Evolutionary conservation across 1,140 invertebrate genomes (phyloP).

Genomic region (Eupristina koningsbergeri): DNA sequence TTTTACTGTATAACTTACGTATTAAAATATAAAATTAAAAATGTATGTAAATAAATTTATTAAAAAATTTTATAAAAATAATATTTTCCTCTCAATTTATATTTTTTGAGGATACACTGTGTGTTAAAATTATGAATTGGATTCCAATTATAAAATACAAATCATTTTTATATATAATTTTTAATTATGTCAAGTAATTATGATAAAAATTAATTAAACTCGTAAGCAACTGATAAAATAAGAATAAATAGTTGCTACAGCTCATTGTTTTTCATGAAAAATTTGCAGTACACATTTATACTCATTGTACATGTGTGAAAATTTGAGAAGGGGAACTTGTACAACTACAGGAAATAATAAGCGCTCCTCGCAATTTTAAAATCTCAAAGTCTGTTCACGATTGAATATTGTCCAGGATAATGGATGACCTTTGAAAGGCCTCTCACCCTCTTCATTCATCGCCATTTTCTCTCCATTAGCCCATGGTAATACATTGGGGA

Average conservation of each 20-base stretch:
- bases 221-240: not conserved
- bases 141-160: too few species aligned
- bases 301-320: not conserved
- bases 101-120: too few species aligned
- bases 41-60: too few species aligned
- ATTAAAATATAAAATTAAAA: too few species aligned
- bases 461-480: constrained; percentile 60
- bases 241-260: not conserved
- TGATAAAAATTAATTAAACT: not conserved
- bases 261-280: not conserved
- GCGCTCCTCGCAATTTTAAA: constrained; percentile 15
- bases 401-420: constrained; percentile 52
- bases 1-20: too few species aligned
- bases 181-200: too few species aligned
- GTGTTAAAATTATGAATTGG: too few species aligned
- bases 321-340: constrained; percentile 29
- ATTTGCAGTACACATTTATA: not conserved
- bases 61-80: too few species aligned
- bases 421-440: constrained; percentile 61
- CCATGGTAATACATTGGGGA: constrained; percentile 56
- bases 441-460: constrained; percentile 48
- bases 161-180: too few species aligned
- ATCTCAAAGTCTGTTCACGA: not conserved
- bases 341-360: constrained; percentile 38
- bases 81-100: too few species aligned